phyloP scores from a whole-genome alignment of 2,113 vertebrate species.

The Dipodomys merriami region DNA sequence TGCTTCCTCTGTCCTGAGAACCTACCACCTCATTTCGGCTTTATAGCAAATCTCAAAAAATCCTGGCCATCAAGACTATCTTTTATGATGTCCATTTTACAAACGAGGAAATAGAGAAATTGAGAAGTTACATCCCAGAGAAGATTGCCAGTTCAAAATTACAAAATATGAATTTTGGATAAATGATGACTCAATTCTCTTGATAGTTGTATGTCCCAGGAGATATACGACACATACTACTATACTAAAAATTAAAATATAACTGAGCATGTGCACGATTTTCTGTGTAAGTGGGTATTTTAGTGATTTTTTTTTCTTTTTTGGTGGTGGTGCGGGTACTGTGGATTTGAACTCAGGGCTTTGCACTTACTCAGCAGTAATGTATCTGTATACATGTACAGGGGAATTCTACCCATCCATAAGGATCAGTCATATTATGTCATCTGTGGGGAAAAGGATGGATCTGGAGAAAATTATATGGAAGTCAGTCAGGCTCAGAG shows the following conservation, averaged over 20 bases:
- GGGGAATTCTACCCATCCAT: too few relatives aligned
- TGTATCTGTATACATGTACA: too few relatives aligned
- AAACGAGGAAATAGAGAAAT: background rate
- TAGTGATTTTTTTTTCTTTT: too few relatives aligned
- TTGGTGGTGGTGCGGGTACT: too few relatives aligned
- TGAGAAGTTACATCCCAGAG: background rate
- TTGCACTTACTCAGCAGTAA: too few relatives aligned
- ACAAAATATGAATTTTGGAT: slow-evolving; percentile 43
- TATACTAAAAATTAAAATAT: background rate
- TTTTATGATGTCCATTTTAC: background rate
- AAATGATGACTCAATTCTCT: background rate
- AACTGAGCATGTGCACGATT: background rate
- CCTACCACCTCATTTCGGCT: background rate
- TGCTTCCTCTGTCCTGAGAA: background rate
- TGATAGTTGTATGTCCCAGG: background rate
- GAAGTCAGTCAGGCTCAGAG: too few relatives aligned
- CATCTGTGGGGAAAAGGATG: too few relatives aligned
- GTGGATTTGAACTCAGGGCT: too few relatives aligned
- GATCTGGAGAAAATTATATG: too few relatives aligned
- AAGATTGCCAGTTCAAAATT: background rate
- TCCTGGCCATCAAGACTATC: background rate
- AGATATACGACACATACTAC: background rate
- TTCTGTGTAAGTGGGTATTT: too few relatives aligned
- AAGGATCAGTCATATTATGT: too few relatives aligned
- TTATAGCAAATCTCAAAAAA: background rate